These are phyloP conservation scores for Orientallactaga sibirica DNA, from an alignment of 2,797 vertebrate species.

Conservation along the genomic window DNA sequence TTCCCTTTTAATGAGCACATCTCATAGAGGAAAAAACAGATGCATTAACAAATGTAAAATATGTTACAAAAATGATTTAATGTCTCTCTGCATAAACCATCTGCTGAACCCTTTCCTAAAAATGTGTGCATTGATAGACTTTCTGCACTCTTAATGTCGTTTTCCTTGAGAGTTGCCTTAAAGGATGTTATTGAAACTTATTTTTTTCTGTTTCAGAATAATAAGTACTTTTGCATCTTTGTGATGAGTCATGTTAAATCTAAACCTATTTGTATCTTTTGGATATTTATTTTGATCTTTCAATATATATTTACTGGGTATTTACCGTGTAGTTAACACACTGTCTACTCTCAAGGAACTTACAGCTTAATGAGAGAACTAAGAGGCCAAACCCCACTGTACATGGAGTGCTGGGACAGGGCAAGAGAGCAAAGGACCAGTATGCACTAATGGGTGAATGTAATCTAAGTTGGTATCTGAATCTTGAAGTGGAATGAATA, in stretches of 20 bases:
- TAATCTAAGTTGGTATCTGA: background rate
- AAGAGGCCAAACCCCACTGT: background rate
- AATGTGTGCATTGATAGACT: background rate
- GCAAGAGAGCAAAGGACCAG: too few species aligned
- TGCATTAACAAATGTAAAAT: too few species aligned
- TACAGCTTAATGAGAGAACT: background rate
- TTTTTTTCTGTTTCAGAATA: background rate
- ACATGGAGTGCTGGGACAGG: too few species aligned
- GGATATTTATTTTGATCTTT: conserved; percentile 15
- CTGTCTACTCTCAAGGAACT: too few species aligned
- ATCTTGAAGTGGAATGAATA: background rate
- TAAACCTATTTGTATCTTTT: conserved; percentile 36
- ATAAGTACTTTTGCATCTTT: background rate
- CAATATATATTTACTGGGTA: background rate
- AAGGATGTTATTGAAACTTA: background rate
- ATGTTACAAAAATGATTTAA: too few species aligned
- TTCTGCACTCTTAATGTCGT: background rate
- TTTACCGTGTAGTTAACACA: background rate
- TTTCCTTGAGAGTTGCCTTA: conserved; percentile 27
- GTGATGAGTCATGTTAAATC: background rate
- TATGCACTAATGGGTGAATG: too few species aligned
- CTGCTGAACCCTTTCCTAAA: background rate
- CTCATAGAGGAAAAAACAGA: too few species aligned
- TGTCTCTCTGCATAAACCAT: background rate
- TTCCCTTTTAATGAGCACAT: too few species aligned